Evolutionary conservation across 2,113 vertebrate species (phyloP).

Genomic region (Leptosomus discolor): DNA sequence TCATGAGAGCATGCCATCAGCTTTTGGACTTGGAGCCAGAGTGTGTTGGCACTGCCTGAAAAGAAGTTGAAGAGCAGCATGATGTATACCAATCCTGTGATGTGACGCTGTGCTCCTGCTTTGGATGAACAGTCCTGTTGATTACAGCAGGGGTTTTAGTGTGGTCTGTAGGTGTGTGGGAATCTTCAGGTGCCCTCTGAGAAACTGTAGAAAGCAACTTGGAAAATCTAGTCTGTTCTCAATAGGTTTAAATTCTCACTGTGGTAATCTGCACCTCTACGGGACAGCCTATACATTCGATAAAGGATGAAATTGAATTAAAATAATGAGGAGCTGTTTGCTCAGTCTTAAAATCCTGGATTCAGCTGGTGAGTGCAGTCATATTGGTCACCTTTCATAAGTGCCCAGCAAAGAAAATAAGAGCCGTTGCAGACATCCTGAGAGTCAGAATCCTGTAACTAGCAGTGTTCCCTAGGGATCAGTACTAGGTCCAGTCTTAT

Average conservation of each 20-base stretch:
- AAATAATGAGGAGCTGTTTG: neutral
- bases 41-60: neutral
- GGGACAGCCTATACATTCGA: neutral
- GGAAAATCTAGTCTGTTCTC: neutral
- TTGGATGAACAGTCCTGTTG: neutral
- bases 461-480: no score
- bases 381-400: neutral
- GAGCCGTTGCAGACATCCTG: neutral
- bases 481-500: no score
- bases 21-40: neutral
- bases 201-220: neutral
- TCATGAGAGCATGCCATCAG: neutral
- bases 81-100: neutral
- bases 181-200: neutral
- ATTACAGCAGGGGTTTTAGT: neutral
- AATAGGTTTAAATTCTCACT: neutral
- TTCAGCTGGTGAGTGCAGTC: neutral
- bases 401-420: neutral
- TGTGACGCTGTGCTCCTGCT: neutral
- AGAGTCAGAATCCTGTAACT: no score
- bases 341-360: neutral
- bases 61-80: neutral
- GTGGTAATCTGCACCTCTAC: neutral
- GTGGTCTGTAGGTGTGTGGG: neutral
- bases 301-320: neutral